Conservation (phyloP, 2,888 invertebrate species). For the Anoplius nigerrimus region DNA sequence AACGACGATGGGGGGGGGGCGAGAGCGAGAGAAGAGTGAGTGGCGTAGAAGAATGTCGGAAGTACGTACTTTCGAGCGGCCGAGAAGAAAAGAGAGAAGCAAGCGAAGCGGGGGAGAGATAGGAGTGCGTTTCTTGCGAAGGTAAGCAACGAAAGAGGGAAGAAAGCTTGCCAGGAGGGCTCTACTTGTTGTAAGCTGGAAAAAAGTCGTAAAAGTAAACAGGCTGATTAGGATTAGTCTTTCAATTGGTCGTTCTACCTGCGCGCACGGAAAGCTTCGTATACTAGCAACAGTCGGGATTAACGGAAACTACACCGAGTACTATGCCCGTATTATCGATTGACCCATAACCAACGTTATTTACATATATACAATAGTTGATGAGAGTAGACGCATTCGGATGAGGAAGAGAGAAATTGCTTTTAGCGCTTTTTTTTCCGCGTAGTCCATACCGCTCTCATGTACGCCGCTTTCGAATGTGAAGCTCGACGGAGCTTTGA, state of each 20-base stretch:
- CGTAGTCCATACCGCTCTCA: no score
- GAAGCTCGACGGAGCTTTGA: no score
- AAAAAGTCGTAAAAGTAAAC: slow-evolving; percentile 60
- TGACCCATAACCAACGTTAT: not conserved
- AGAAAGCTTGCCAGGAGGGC: slow-evolving; percentile 59
- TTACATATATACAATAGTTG: slow-evolving; percentile 10
- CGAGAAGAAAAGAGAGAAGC: slow-evolving; percentile 54
- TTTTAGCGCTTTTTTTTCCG: no score
- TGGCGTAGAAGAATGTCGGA: slow-evolving; percentile 34
- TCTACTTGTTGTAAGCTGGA: slow-evolving; percentile 65
- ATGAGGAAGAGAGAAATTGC: not conserved
- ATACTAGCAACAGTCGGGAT: not conserved
- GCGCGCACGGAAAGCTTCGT: slow-evolving; percentile 13
- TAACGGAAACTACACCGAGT: not conserved
- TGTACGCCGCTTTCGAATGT: no score
- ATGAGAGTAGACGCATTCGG: not conserved
- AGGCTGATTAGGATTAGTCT: slow-evolving; percentile 29
- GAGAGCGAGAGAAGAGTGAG: slow-evolving; percentile 15
- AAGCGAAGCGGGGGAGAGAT: slow-evolving; percentile 54
- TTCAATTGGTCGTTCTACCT: slow-evolving; percentile 26
- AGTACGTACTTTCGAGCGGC: slow-evolving; percentile 48
- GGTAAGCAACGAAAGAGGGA: slow-evolving; percentile 57
- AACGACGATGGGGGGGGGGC: not conserved
- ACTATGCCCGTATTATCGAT: not conserved
- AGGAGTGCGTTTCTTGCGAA: slow-evolving; percentile 50